phyloP scores from a whole-genome alignment of 2,888 invertebrate species.

The Brachypterus glaber region DNA sequence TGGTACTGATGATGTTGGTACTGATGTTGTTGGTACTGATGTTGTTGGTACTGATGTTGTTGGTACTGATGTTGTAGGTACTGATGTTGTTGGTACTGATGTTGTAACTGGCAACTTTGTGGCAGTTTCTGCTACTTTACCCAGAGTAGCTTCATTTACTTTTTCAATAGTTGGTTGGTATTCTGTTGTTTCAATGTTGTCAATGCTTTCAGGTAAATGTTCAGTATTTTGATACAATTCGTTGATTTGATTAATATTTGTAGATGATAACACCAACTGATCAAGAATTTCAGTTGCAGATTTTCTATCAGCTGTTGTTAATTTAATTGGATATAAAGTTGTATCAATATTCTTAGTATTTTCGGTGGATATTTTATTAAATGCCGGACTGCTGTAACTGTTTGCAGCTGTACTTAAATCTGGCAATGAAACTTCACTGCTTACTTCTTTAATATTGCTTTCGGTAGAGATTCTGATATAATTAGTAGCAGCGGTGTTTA shows the following conservation, averaged over 20 bases:
- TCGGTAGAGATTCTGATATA: no score
- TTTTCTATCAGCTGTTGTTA: slow-evolving; percentile 12
- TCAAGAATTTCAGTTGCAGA: slow-evolving; percentile 28
- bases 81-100: neutral
- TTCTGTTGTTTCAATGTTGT: neutral
- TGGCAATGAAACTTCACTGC: no score
- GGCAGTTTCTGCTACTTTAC: no score
- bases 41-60: neutral
- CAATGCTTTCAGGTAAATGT: neutral
- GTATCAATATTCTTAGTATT: slow-evolving; percentile 9
- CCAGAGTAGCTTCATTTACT: neutral
- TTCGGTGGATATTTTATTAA: neutral
- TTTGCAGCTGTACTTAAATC: slow-evolving; percentile 19
- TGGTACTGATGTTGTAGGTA: neutral
- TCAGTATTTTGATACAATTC: slow-evolving; percentile 22
- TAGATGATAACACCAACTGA: slow-evolving; percentile 31
- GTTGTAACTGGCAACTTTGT: neutral
- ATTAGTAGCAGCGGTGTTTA: no score
- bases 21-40: neutral
- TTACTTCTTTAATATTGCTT: no score
- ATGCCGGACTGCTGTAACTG: slow-evolving; percentile 13
- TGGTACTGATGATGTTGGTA: no score
- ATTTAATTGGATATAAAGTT: neutral
- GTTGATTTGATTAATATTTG: slow-evolving; percentile 36
- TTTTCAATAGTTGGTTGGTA: neutral